phyloP scores from a whole-genome alignment of 2,888 invertebrate genomes.

The Ophion slaviceki region DNA sequence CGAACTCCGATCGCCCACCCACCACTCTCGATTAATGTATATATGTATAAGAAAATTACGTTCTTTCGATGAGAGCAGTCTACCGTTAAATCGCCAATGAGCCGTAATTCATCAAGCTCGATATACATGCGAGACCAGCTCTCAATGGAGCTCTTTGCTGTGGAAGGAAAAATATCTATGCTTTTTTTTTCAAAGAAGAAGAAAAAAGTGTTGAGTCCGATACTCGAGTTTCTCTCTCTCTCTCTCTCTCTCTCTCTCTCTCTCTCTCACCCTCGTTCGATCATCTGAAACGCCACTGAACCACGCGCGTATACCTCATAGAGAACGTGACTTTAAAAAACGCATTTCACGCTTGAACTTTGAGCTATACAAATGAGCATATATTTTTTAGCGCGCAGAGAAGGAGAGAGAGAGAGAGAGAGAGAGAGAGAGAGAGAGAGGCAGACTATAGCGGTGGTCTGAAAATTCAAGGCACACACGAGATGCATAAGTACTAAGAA shows the following conservation, averaged over 20 bases:
- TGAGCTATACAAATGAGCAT: slow-evolving; percentile 30
- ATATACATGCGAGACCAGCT: slow-evolving; percentile 17
- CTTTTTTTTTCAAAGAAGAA: slow-evolving; percentile 27
- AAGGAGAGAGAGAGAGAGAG: neutral
- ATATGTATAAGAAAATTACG: neutral
- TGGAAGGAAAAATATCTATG: slow-evolving; percentile 16
- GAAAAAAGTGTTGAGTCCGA: slow-evolving; percentile 28
- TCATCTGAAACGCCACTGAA: slow-evolving; percentile 52
- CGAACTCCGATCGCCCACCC: too few species aligned
- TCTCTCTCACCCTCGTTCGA: slow-evolving; percentile 35
- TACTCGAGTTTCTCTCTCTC: neutral
- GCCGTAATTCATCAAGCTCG: slow-evolving; percentile 51
- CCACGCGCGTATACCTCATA: slow-evolving; percentile 35
- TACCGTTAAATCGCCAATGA: slow-evolving; percentile 52
- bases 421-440: neutral
- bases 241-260: neutral
- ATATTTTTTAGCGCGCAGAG: neutral
- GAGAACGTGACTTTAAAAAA: slow-evolving; percentile 28
- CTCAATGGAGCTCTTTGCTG: slow-evolving; percentile 8
- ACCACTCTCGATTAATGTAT: neutral
- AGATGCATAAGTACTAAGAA: neutral
- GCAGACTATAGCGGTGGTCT: neutral
- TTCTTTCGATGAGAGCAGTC: slow-evolving; percentile 31
- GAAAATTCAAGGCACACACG: neutral
- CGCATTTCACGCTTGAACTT: slow-evolving; percentile 57